Conservation (phyloP, 2,113 vertebrate species). For the Gymnarchus niloticus region DNA sequence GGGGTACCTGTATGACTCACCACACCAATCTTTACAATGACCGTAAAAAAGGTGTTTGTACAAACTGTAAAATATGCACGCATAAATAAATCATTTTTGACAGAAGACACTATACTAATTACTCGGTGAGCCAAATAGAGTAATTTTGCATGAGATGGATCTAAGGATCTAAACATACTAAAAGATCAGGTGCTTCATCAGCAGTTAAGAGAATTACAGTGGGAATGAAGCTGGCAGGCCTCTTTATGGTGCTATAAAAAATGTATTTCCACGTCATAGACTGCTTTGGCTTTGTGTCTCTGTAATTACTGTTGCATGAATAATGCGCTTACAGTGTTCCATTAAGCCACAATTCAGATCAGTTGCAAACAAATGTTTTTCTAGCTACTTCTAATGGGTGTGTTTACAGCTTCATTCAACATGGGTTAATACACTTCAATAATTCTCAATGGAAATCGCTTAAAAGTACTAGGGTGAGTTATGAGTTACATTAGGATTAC, state of each 20-base stretch:
- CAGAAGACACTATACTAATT: not conserved
- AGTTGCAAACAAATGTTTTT: not conserved
- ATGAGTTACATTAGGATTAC: not conserved
- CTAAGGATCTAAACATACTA: not conserved
- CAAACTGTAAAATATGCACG: not conserved
- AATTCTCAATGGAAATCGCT: not conserved
- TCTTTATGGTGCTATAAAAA: not conserved
- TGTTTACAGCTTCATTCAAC: not conserved
- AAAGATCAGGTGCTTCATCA: not conserved
- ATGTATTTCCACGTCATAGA: not conserved
- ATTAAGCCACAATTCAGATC: not conserved
- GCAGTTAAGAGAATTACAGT: not conserved
- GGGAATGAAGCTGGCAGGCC: not conserved
- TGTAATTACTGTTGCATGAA: not conserved
- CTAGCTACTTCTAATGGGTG: not conserved
- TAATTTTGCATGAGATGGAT: not conserved
- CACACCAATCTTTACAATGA: not conserved
- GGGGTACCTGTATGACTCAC: not conserved
- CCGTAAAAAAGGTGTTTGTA: not conserved
- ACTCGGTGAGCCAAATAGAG: not conserved
- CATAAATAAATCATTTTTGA: not conserved
- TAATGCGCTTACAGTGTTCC: not conserved
- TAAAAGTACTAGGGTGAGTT: not conserved
- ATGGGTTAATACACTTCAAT: slow-evolving; percentile 2
- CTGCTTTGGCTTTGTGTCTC: not conserved